Base-by-base conservation (phyloP, 53 echinoderm and acorn worm genomes). In the Paracentrotus lividus region DNA sequence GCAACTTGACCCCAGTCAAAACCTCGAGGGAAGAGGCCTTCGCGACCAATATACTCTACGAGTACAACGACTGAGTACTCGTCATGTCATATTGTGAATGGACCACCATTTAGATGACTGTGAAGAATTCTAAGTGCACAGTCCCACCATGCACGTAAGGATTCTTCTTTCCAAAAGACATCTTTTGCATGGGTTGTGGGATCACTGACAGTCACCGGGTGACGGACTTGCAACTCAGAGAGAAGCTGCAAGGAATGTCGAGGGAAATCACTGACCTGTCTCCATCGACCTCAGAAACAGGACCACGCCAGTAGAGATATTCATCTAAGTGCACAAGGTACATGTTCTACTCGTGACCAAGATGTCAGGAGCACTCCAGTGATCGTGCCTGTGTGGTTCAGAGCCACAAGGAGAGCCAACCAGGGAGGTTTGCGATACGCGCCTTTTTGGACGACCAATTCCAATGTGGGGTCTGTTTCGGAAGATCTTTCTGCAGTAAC, bases 141-240 rank as follows among this genome's bases (percentile, higher is more conserved):
- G 49, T 38, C 85, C 5, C 86, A 29, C n/a, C n/a, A n/a, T n/a
- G n/a, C n/a, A n/a, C n/a, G n/a, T n/a, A n/a, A n/a, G n/a, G n/a
- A n/a, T 93, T 93, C 68, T 93, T 93, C 52, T 93, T 86, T 84
- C n/a, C 67, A 67, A 53, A 43, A 31, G 67, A 65, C 33, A n/a
- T n/a, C 13, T 45, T 93, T 9, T 93, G 93, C 68, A 85, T 93
- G 85, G 93, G 93, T 8, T 93, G 87, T 65, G 93, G 42, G 44
- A 24, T 31, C 1, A 8, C 84, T 3, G 59, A 10, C 42, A 34
- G 49, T 67, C 86, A 93, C 52, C 93, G 60, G 54, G 85, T 81
- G 42, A 84, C n/a, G 43, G 59, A 84, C 40, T 94, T 91, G 40
- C 3, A 18, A 20, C 45, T 33, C 20, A 27, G 86, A n/a, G 15